Base-by-base conservation (phyloP, 2,888 invertebrate species). In the Cerastis rubricosa region DNA sequence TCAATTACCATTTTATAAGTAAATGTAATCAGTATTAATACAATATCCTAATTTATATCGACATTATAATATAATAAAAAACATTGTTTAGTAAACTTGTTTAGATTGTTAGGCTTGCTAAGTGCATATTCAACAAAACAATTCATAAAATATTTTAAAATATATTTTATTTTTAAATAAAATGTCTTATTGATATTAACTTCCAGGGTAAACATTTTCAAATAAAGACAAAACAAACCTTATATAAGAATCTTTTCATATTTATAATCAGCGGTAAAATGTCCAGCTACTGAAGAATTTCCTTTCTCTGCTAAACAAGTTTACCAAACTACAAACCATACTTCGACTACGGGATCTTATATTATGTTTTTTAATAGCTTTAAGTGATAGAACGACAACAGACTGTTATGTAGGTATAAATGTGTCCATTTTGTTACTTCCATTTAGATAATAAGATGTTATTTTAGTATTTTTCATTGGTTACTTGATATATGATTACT, bases 1-100 rank as follows among this genome's bases (percentile, higher is more conserved):
- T 95, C 93, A 92, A 91, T 92, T 95, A 95, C 94, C 93, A 94
- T 96, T 91, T 92, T 91, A 89, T 89, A 93, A 92, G 92, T 94
- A 93, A 94, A 90, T 94, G 89, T 96, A 95, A 96, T 96, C 96
- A 96, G 96, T 96, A 96, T 96, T 96, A 96, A 95, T 94, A 93
- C 92, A 93, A 94, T 94, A 94, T 93, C 90, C 90, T 95, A 94
- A 95, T 94, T 95, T 95, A 94, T 95, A 90, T 92, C 85, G 89
- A 92, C 85, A 87, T 90, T 89, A 86, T 90, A 87, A 89, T 88
- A 86, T 88, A 83, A 88, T 87, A 76, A 80, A 86, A 85, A 83
- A 80, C 70, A 73, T 71, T 85, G 77, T 78, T 90, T 90, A 84
- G 89, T 90, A 84, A 90, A 90, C 88, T 90, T 88, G 85, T 83